Conservation (phyloP, 2,113 vertebrate species). For the Synodontis membranacea region DNA sequence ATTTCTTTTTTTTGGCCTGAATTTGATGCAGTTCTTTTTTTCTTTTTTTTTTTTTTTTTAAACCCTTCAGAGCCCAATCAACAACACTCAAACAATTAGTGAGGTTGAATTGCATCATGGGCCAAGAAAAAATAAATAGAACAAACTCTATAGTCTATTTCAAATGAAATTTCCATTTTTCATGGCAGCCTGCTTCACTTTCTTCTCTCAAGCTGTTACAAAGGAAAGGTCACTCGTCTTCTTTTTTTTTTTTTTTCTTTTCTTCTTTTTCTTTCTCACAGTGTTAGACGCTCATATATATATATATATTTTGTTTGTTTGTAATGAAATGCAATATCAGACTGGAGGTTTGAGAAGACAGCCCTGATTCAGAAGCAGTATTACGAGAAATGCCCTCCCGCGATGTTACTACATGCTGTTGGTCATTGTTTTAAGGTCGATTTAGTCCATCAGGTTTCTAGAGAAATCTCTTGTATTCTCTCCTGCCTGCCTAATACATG, state of each 20-base stretch:
- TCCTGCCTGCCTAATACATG: constrained; percentile 81
- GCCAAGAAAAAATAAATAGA: background rate
- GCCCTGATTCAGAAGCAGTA: constrained; percentile 76
- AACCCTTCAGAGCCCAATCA: constrained; percentile 44
- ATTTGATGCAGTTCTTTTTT: no score
- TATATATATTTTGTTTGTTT: constrained; percentile 60
- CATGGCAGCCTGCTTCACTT: constrained; percentile 61
- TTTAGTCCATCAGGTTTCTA: constrained; percentile 75
- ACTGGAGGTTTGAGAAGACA: constrained; percentile 68
- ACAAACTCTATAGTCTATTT: constrained; percentile 40
- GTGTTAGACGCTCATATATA: constrained; percentile 70
- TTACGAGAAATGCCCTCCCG: constrained; percentile 74
- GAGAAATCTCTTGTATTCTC: constrained; percentile 72
- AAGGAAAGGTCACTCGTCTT: constrained; percentile 71
- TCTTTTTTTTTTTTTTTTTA: background rate
- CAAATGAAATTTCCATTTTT: constrained; percentile 33
- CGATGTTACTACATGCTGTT: constrained; percentile 75
- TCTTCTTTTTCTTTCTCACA: constrained; percentile 60
- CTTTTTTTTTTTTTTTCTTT: constrained; percentile 45
- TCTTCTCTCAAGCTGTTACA: constrained; percentile 71
- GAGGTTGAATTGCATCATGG: constrained; percentile 53
- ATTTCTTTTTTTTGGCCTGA: no score
- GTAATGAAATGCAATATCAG: constrained; percentile 81
- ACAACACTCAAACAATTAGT: constrained; percentile 63
- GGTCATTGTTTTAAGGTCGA: constrained; percentile 72